phyloP scores from a whole-genome alignment of 2,113 vertebrate genomes.

The Holacanthus passer region DNA sequence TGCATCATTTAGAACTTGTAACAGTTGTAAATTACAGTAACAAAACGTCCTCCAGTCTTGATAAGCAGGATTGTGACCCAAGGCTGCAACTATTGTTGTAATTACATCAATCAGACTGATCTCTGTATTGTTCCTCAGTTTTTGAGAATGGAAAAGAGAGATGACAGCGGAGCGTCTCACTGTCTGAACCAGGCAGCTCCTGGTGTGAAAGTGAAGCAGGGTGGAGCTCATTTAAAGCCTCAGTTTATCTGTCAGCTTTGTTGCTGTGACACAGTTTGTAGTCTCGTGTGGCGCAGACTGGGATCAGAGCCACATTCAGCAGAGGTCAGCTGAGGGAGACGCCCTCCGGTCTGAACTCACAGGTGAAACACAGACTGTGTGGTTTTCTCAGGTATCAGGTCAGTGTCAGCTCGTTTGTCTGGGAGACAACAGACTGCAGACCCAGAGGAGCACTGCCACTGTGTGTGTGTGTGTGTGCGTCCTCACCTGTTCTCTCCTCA shows the following conservation, averaged over 20 bases:
- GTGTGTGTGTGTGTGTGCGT: conserved; percentile 1
- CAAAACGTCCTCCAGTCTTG: too few relatives aligned
- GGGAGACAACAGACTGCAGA: not conserved
- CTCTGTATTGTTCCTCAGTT: too few relatives aligned
- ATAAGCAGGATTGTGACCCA: too few relatives aligned
- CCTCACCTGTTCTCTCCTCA: conserved; percentile 65
- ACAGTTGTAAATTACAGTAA: too few relatives aligned
- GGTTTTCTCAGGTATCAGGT: conserved; percentile 26
- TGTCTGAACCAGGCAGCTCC: not conserved
- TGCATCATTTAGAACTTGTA: not conserved
- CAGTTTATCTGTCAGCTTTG: not conserved
- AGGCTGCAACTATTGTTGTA: too few relatives aligned
- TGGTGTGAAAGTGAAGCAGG: not conserved
- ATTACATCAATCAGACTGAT: too few relatives aligned
- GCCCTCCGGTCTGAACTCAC: not conserved
- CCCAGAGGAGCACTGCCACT: not conserved
- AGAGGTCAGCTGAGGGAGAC: not conserved
- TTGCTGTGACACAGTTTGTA: not conserved
- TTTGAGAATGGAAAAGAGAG: too few relatives aligned
- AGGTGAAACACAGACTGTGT: not conserved
- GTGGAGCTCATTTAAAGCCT: not conserved
- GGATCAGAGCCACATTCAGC: not conserved
- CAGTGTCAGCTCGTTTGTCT: not conserved
- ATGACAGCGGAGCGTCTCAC: too few relatives aligned
- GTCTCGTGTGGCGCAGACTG: not conserved